Conservation (phyloP, 2,797 vertebrate genomes). For the Stomatorhinus walkeri region DNA sequence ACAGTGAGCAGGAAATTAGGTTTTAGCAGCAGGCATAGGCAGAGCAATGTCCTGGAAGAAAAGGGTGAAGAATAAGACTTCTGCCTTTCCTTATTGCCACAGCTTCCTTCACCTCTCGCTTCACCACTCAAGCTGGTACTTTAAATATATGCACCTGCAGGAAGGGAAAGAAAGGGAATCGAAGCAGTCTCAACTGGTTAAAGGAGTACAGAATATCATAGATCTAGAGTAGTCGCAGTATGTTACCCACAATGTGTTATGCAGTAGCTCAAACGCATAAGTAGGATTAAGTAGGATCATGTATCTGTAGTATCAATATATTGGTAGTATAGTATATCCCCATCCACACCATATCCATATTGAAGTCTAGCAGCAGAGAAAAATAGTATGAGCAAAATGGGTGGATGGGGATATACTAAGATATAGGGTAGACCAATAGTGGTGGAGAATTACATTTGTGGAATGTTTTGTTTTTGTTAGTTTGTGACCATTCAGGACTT, state of each 20-base stretch:
- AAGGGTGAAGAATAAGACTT: not conserved
- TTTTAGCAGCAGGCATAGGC: not conserved
- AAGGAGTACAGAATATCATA: not conserved
- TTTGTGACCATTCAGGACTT: not conserved
- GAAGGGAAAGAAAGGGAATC: not conserved
- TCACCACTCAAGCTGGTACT: not conserved
- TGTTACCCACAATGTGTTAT: not conserved
- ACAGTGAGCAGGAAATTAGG: not conserved
- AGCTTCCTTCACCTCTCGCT: not conserved
- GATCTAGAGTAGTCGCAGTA: not conserved
- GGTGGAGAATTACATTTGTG: no score
- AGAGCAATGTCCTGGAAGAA: not conserved
- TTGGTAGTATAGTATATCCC: not conserved
- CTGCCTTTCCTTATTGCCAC: not conserved
- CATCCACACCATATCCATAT: not conserved
- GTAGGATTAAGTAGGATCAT: not conserved
- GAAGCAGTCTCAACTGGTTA: not conserved
- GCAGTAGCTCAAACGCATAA: not conserved
- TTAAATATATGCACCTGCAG: not conserved
- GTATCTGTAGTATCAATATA: not conserved
- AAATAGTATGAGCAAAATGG: not conserved
- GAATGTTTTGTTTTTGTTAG: not conserved
- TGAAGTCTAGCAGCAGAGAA: not conserved
- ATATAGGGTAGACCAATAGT: not conserved
- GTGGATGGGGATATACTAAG: not conserved